phyloP scores from a whole-genome alignment of 2,797 vertebrate species.

The Oreortyx pictus region DNA sequence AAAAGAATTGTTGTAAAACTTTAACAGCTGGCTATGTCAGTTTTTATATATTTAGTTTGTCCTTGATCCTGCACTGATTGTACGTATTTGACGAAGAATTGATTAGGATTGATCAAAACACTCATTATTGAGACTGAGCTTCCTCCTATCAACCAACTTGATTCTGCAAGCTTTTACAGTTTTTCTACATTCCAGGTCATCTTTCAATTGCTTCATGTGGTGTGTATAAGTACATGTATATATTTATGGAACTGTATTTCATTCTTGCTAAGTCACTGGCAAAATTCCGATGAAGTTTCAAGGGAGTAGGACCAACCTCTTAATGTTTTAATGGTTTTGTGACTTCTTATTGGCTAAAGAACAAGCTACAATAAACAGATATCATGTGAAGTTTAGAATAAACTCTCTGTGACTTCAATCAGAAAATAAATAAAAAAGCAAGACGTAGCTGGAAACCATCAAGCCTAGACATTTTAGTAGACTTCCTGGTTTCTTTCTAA shows the following conservation, averaged over 20 bases:
- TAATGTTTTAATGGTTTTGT: conserved; percentile 48
- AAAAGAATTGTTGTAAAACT: neutral
- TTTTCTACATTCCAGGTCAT: neutral
- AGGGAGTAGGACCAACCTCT: conserved; percentile 13
- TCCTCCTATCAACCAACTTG: neutral
- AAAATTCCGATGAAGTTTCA: conserved; percentile 3
- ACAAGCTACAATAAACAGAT: conserved; percentile 41
- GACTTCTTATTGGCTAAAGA: conserved; percentile 56
- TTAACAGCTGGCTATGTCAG: neutral
- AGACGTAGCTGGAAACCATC: neutral
- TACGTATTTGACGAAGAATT: neutral
- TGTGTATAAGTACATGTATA: neutral
- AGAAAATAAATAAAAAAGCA: neutral
- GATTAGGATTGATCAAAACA: neutral
- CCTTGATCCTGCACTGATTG: neutral
- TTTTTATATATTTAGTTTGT: neutral
- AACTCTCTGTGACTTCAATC: conserved; percentile 21
- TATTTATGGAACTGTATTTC: neutral
- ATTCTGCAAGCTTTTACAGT: neutral
- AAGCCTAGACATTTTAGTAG: neutral
- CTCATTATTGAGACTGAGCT: neutral
- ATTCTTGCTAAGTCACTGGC: conserved; percentile 43
- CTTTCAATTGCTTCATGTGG: neutral
- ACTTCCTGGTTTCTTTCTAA: neutral
- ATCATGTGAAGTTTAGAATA: conserved; percentile 43